These are phyloP conservation scores for Triplophysa rosa DNA, from an alignment of 2,113 vertebrate genomes.

Conservation along the genomic window DNA sequence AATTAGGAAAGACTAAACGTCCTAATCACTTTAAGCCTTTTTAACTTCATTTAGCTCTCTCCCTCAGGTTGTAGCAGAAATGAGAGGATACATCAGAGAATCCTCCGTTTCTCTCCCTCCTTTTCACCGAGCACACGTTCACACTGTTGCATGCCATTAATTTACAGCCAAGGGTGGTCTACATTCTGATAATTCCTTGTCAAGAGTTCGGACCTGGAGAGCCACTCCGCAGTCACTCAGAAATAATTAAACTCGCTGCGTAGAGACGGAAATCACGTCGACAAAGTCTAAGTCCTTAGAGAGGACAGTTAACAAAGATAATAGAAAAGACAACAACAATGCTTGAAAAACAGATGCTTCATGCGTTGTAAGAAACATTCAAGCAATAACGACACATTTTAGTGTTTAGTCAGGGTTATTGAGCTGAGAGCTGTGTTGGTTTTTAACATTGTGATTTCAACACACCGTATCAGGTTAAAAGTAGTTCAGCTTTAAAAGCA, in stretches of 20 bases:
- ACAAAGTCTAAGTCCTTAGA: constrained; percentile 65
- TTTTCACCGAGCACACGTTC: constrained; percentile 7
- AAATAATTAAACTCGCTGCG: constrained; percentile 71
- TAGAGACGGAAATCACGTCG: constrained; percentile 66
- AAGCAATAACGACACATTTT: too few species aligned
- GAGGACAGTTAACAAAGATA: constrained; percentile 27
- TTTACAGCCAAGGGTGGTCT: constrained; percentile 67
- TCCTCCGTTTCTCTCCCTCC: neutral
- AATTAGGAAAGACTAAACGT: constrained; percentile 60
- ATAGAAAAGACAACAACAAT: constrained; percentile 12
- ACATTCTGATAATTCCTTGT: constrained; percentile 66
- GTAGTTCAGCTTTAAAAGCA: too few species aligned
- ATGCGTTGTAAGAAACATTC: neutral
- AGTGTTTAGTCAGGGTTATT: too few species aligned
- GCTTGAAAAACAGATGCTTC: constrained; percentile 1
- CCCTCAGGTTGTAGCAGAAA: constrained; percentile 57
- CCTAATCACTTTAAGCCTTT: constrained; percentile 62
- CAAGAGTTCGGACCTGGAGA: constrained; percentile 64
- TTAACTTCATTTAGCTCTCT: constrained; percentile 62
- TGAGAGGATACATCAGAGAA: constrained; percentile 59
- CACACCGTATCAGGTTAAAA: too few species aligned
- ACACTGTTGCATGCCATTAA: constrained; percentile 70
- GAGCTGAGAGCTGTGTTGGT: too few species aligned
- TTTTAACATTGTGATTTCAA: too few species aligned
- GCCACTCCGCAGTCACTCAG: constrained; percentile 73